A percentile compares a stretch with the other conserved stretches of the same genome.
Conservation (phyloP, 1,140 invertebrate genomes). For the Cylas formicarius region DNA sequence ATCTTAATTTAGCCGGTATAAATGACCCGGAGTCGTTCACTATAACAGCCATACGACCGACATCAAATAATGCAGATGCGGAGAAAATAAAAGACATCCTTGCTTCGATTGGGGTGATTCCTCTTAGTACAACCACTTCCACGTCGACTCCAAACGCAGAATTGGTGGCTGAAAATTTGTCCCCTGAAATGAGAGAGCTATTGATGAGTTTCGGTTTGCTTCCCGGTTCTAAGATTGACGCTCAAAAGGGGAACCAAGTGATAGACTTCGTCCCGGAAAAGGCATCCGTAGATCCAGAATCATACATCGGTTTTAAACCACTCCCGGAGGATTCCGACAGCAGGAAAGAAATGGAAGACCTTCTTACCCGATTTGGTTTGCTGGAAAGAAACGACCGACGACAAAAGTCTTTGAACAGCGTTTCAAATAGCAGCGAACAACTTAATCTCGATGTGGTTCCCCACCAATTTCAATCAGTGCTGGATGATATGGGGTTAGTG, state of each 20-base stretch:
- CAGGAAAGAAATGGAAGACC: constrained; percentile 50
- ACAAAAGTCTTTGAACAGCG: constrained; percentile 19
- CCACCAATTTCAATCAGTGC: constrained; percentile 45
- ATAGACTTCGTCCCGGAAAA: constrained; percentile 24
- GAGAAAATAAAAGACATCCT: constrained; percentile 27
- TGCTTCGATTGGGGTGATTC: constrained; percentile 24
- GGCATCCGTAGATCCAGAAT: constrained; percentile 38
- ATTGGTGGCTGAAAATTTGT: constrained; percentile 39
- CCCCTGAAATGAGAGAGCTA: constrained; percentile 43
- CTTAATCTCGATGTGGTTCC: constrained; percentile 45
- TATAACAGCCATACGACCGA: neutral
- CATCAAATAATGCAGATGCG: constrained; percentile 15
- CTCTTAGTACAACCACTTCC: constrained; percentile 19
- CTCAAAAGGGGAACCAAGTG: constrained; percentile 1
- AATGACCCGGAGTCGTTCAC: constrained; percentile 5
- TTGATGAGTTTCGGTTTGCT: constrained; percentile 39
- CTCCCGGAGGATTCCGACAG: constrained; percentile 44
- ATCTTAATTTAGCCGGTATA: constrained; percentile 11
- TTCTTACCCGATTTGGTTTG: constrained; percentile 51
- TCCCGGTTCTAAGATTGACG: constrained; percentile 11
- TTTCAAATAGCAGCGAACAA: constrained; percentile 10
- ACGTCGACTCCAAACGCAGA: constrained; percentile 31
- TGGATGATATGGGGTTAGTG: constrained; percentile 47
- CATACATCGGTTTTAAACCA: constrained; percentile 53
- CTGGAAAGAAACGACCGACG: constrained; percentile 29